Conservation (phyloP, 64 coral and sea anemone genomes). For the Astreopora myriophthalma region DNA sequence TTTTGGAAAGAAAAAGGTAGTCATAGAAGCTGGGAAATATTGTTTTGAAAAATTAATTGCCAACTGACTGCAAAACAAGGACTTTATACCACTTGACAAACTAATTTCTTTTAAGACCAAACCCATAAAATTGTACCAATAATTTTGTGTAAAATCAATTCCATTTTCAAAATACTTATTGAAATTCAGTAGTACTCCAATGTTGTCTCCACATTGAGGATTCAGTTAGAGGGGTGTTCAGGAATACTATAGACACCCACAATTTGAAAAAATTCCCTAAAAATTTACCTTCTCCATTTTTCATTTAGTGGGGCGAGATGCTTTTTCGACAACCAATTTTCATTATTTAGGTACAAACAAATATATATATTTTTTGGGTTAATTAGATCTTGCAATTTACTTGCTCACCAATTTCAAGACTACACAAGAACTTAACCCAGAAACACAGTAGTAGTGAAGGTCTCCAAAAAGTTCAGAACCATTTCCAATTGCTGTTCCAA, state of each 20-base stretch:
- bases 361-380: background rate
- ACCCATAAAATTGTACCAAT: background rate
- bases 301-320: too few relatives aligned
- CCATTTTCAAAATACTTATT: background rate
- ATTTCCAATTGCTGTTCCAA: background rate
- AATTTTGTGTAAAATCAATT: background rate
- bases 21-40: too few relatives aligned
- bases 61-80: background rate
- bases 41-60: too few relatives aligned
- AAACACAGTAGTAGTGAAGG: background rate
- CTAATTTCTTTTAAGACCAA: background rate
- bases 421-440: background rate
- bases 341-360: too few relatives aligned
- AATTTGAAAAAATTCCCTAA: too few relatives aligned
- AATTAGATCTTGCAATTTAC: slow-evolving; percentile 10
- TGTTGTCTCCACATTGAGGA: background rate
- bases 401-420: slow-evolving; percentile 6
- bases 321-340: too few relatives aligned
- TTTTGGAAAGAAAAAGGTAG: too few relatives aligned
- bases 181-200: background rate
- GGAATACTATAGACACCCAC: background rate
- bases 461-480: background rate
- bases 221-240: background rate
- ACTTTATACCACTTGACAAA: too few relatives aligned
- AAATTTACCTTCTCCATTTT: too few relatives aligned